Evolutionary conservation across 2,113 vertebrate genomes (phyloP), one percentile per base, ranked within the genome.

Genomic region (Dicrurus megarhynchus): DNA sequence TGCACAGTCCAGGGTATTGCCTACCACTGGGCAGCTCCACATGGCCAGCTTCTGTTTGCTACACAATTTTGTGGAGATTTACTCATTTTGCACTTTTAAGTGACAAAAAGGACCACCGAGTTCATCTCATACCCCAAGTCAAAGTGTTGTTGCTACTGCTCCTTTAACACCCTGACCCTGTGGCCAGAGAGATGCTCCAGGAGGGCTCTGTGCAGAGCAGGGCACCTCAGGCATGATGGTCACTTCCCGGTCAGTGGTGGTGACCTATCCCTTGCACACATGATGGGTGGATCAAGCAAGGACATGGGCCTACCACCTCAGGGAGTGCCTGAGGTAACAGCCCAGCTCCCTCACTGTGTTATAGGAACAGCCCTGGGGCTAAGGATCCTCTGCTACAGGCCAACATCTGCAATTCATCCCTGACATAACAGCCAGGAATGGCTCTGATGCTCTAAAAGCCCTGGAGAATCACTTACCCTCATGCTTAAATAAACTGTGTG

Each of bases 191-290:
- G 42, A 44, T 57, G 68, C 15, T 87, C 41, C 28, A 22, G 55
- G 41, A 74, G 41, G 50, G 37, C 49, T 76, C 53, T 33, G 7
- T 16, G 55, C 49, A 84, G 68, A 60, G 41, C 64, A 35, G 41
- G 33, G 24, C 53, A 74, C 26, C 33, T 30, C 59, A 50, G 42
- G 53, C 7, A n/a, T 19, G 60, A 27, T 32, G 42, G 57, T 7
- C 57, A 10, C 63, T 63, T 82, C 14, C 37, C 1, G 0, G 50
- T 33, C 60, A 15, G 33, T 3, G 16, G 10, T 23, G 49, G 42
- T 8, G 35, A 65, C 41, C 22, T 41, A 7, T 52, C 6, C 46
- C 37, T 9, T 9, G 37, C 5, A 16, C 14, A 12, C 0, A 0
- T 17, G 41, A 13, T 63, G 42, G 21, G 11, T 53, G 47, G 44